phyloP scores from a whole-genome alignment of 2,113 vertebrate genomes.

The Hirundichthys speculiger region DNA sequence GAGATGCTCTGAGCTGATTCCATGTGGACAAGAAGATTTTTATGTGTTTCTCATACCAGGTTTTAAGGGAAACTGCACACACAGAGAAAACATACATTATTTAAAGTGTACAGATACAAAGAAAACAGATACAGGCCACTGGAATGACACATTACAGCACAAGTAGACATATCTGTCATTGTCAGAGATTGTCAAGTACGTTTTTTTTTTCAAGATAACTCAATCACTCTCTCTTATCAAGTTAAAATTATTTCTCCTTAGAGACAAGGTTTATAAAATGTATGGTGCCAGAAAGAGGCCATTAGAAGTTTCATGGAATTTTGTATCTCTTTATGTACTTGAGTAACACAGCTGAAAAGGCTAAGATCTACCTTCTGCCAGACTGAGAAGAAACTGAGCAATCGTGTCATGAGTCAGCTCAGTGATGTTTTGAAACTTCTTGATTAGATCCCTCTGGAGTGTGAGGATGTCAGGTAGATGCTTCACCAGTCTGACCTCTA shows the following conservation, averaged over 20 bases:
- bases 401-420: constrained; percentile 78
- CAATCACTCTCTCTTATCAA: constrained; percentile 33
- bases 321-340: constrained; percentile 24
- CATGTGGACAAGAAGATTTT: constrained; percentile 85
- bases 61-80: constrained; percentile 69
- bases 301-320: neutral
- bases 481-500: constrained; percentile 88
- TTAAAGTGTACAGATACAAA: constrained; percentile 4
- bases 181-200: constrained; percentile 5
- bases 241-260: too few species aligned
- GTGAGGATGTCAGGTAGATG: constrained; percentile 90
- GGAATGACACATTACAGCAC: constrained; percentile 6
- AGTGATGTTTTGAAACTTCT: constrained; percentile 86
- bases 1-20: constrained; percentile 88
- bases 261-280: too few species aligned
- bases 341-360: constrained; percentile 30
- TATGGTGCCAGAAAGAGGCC: too few species aligned
- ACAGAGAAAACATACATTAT: constrained; percentile 8
- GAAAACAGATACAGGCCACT: neutral
- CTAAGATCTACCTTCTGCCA: constrained; percentile 80
- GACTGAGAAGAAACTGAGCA: constrained; percentile 80
- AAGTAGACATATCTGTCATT: neutral
- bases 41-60: constrained; percentile 76
- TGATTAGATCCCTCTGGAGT: constrained; percentile 89
- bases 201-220: constrained; percentile 19